Evolutionary conservation across 2,888 invertebrate species (phyloP), one percentile per base, ranked within the genome.

Genomic region (Dicroscelio sp.): DNA sequence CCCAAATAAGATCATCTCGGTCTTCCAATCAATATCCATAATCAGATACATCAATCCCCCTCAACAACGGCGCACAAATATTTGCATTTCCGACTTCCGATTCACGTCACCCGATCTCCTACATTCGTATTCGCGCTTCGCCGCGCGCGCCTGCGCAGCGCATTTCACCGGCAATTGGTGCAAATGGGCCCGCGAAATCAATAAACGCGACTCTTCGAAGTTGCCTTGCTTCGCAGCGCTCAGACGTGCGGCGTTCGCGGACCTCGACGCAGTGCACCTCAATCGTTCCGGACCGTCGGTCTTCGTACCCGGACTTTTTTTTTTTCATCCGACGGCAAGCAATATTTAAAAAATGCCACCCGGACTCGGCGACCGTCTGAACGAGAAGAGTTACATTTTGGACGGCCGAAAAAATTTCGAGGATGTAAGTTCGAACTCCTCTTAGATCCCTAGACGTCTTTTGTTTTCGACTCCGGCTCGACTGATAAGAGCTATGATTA

Each of bases 371-470:
- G 87, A 91, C 17, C 90, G 92, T 63, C 90, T 94, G 48, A 94
- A 96, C 92, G 96, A 96, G 93, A 96, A 96, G 90, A 96, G 96
- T 91, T 96, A 96, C 91, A 96, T 96, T 85, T 93, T 96, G 91
- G 96, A 96, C 84, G 94, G 95, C n/a, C 94, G 94, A 90, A 96
- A 94, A 93, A 96, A 93, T 91, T 95, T 95, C 92, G 96, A 96
- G 83, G 96, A 96, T 85, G 96, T 96, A 92, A 96, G 96, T 96
- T 43, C 38, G 48, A 14, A 48, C 48, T 4, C 48, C 48, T n/a
- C 48, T 10, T 20, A 20, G 20, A 48, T 20, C n/a, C n/a, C n/a
- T n/a, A n/a, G n/a, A n/a, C n/a, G n/a, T n/a, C n/a, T n/a, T n/a
- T n/a, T n/a, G n/a, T 14, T 4, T 20, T 48, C 48, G 48, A 48